Evolutionary conservation across 2,797 vertebrate species (phyloP).

Genomic region (Gallinago solitaria): DNA sequence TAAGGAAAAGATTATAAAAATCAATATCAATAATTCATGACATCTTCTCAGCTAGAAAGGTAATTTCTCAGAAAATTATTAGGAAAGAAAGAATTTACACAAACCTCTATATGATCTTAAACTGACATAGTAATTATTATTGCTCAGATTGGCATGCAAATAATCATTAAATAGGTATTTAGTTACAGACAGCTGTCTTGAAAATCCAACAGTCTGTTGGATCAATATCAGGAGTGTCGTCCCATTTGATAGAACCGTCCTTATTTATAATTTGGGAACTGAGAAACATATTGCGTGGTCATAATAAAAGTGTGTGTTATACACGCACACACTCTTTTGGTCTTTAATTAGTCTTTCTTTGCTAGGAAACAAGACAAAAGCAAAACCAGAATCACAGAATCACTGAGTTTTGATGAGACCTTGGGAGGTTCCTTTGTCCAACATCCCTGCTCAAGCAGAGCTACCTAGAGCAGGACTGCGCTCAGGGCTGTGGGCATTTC

Average conservation of each 20-base stretch:
- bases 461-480: not conserved
- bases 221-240: not conserved
- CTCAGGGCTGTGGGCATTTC: too few species aligned
- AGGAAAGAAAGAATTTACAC: conserved; percentile 44
- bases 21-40: conserved; percentile 47
- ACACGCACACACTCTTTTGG: not conserved
- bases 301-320: not conserved
- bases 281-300: not conserved
- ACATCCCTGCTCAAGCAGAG: not conserved
- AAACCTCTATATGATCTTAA: not conserved
- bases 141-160: not conserved
- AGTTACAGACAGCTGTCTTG: conserved; percentile 17
- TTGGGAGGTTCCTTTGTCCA: not conserved
- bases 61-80: conserved; percentile 39
- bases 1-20: conserved; percentile 41
- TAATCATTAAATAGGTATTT: conserved; percentile 11
- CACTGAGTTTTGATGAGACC: not conserved
- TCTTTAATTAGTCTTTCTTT: not conserved
- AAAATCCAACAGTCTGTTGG: conserved; percentile 6
- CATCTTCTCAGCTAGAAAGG: not conserved
- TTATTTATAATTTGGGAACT: not conserved
- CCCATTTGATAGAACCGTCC: not conserved
- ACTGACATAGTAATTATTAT: not conserved
- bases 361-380: not conserved
- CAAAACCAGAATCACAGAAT: not conserved